These are phyloP conservation scores for Tipula confusa DNA, from an alignment of 2,888 invertebrate species.

Conservation along the genomic window DNA sequence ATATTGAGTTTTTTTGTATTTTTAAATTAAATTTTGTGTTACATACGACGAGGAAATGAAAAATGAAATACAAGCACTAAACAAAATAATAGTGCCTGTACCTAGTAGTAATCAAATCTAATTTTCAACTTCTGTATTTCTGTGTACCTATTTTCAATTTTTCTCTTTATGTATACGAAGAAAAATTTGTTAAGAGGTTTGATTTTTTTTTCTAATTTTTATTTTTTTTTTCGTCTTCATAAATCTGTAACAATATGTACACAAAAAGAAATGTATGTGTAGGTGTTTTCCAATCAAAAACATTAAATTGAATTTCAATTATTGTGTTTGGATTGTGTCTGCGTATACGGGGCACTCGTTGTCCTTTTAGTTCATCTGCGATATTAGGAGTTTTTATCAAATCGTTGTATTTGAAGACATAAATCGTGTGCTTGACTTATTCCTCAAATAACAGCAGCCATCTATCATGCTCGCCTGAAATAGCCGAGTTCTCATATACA, in stretches of 20 bases:
- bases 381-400: too few species aligned
- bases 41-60: not conserved
- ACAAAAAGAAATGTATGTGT: not conserved
- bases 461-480: too few species aligned
- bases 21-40: not conserved
- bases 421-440: too few species aligned
- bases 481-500: too few species aligned
- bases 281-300: not conserved
- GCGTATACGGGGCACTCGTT: too few species aligned
- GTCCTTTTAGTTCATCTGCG: too few species aligned
- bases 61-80: not conserved
- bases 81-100: not conserved
- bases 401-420: too few species aligned
- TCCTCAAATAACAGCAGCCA: too few species aligned
- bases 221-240: not conserved
- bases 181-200: not conserved
- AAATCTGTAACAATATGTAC: not conserved
- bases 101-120: not conserved
- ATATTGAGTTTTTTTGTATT: not conserved
- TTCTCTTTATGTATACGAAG: not conserved
- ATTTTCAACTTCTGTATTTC: slow-evolving; percentile 12
- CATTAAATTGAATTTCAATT: not conserved
- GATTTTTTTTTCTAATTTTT: too few species aligned
- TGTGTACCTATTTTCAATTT: not conserved
- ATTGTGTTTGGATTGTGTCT: too few species aligned